A percentile compares a stretch with the other conserved stretches of the same genome.
Conservation (phyloP, 2,113 vertebrate species). For the Petaurus breviceps region DNA sequence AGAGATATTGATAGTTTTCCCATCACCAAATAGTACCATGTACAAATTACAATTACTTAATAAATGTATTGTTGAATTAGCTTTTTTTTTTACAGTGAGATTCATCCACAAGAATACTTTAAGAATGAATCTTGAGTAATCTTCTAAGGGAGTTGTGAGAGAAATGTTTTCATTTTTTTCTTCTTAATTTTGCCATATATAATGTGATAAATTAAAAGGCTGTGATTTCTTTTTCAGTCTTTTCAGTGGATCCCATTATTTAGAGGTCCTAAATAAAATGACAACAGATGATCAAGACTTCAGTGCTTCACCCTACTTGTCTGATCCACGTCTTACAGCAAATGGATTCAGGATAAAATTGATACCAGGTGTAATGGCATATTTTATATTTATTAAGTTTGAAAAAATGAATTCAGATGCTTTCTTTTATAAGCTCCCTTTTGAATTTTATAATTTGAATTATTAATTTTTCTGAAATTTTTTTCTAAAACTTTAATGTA, state of each 20-base stretch:
- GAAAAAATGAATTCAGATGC: slow-evolving; percentile 14
- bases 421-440: slow-evolving; percentile 31
- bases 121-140: slow-evolving; percentile 8
- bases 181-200: slow-evolving; percentile 29
- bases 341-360: slow-evolving; percentile 95
- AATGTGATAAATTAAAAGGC: slow-evolving; percentile 53
- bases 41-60: not conserved
- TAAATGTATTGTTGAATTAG: not conserved
- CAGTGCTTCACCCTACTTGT: slow-evolving; percentile 84
- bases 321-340: slow-evolving; percentile 91
- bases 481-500: not conserved
- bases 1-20: not conserved
- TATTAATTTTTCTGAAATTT: not conserved
- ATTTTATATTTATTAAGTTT: slow-evolving; percentile 59
- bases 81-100: not conserved
- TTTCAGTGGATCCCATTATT: slow-evolving; percentile 88
- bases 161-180: not conserved
- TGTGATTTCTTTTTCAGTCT: slow-evolving; percentile 81
- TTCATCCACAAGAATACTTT: not conserved
- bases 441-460: slow-evolving; percentile 8
- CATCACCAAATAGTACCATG: not conserved
- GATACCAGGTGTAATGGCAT: slow-evolving; percentile 87
- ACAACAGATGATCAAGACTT: slow-evolving; percentile 82
- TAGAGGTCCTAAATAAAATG: slow-evolving; percentile 89
- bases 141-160: not conserved